phyloP scores from a whole-genome alignment of 2,113 vertebrate genomes.

The Perca schrenkii region DNA sequence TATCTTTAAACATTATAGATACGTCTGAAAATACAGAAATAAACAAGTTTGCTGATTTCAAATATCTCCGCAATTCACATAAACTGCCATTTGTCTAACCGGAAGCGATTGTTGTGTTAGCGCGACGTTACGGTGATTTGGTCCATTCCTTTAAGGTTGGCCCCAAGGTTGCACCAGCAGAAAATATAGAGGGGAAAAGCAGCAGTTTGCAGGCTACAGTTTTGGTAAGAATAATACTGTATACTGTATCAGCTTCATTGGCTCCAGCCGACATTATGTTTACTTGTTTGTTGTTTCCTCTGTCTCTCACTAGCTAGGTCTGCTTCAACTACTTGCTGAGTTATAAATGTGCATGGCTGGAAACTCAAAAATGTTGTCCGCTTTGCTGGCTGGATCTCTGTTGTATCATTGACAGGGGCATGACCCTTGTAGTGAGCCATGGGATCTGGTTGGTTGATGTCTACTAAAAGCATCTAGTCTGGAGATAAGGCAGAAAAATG shows the following conservation, averaged over 20 bases:
- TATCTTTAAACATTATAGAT: too few species aligned
- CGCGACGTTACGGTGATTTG: too few species aligned
- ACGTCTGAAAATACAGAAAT: too few species aligned
- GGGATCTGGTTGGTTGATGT: constrained; percentile 41
- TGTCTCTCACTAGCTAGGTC: not conserved
- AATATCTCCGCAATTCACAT: too few species aligned
- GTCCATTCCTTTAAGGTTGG: not conserved
- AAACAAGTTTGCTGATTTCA: too few species aligned
- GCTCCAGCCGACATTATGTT: not conserved
- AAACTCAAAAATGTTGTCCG: constrained; percentile 15
- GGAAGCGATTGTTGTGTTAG: too few species aligned
- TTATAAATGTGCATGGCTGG: constrained; percentile 3
- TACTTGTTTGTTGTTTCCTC: not conserved
- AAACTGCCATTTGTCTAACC: too few species aligned
- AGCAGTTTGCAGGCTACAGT: too few species aligned
- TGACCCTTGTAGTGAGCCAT: constrained; percentile 29
- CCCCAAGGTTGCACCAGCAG: not conserved
- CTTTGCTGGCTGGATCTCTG: constrained; percentile 11
- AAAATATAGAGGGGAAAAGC: not conserved
- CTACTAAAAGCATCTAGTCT: constrained; percentile 64
- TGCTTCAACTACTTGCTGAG: not conserved
- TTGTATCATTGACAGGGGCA: constrained; percentile 19
- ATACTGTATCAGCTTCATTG: not conserved
- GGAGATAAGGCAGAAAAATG: constrained; percentile 75
- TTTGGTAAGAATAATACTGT: not conserved